A percentile compares a stretch with the other conserved stretches of the same genome.
Evolutionary conservation across 23 tunicate genomes (phyloP).

Genomic region (Trididemnum miniatum): DNA sequence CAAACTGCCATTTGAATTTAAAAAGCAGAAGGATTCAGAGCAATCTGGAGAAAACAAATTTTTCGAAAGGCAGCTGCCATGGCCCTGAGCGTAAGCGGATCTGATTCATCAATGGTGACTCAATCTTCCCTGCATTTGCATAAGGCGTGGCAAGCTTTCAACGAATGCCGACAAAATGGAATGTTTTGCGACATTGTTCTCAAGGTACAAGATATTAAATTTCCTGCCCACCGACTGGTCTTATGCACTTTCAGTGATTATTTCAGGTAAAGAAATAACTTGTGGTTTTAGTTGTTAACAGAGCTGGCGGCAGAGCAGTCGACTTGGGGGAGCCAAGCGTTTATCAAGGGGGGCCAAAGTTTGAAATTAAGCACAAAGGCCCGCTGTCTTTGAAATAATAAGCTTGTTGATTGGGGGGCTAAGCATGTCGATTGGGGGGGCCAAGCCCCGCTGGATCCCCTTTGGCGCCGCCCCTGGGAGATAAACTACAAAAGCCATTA

Average conservation of each 20-base stretch:
- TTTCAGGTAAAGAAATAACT: too few species aligned
- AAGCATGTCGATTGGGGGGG: too few species aligned
- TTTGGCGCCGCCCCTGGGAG: too few species aligned
- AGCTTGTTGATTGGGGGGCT: too few species aligned
- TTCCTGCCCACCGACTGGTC: conserved; percentile 88
- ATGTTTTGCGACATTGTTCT: conserved; percentile 90
- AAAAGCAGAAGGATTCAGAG: neutral
- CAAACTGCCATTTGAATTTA: neutral
- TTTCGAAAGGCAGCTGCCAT: conserved; percentile 29
- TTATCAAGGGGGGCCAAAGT: too few species aligned
- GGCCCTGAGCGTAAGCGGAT: conserved; percentile 62
- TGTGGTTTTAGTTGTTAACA: too few species aligned
- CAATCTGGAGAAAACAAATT: conserved; percentile 19
- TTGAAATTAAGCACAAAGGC: too few species aligned
- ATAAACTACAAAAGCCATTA: too few species aligned
- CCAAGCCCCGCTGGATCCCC: too few species aligned
- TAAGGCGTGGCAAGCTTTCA: conserved; percentile 81
- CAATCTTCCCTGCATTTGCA: conserved; percentile 42
- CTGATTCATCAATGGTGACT: conserved; percentile 65
- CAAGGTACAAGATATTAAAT: conserved; percentile 72
- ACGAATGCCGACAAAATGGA: conserved; percentile 83
- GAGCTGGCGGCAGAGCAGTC: too few species aligned
- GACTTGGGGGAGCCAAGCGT: too few species aligned
- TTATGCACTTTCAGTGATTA: conserved; percentile 94
- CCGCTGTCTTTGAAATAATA: too few species aligned